Conservation (phyloP, 2,797 vertebrate genomes). For the Arremon brunneinucha region DNA sequence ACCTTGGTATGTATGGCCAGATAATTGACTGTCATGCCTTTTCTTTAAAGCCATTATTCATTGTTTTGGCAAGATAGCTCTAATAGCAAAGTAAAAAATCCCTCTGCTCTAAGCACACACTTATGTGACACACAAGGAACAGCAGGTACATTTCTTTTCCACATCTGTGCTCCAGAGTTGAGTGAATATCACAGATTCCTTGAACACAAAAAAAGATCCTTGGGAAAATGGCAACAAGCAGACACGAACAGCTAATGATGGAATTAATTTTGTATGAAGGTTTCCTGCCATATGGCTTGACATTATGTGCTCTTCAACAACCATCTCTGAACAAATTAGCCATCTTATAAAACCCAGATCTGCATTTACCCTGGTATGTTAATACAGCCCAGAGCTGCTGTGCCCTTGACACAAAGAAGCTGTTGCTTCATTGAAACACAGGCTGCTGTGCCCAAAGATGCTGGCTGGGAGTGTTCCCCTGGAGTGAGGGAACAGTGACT, state of each 20-base stretch:
- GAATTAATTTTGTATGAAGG: slow-evolving; percentile 4
- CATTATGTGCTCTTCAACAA: background rate
- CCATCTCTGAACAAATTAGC: background rate
- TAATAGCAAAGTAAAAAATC: background rate
- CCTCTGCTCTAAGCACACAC: background rate
- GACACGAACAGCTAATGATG: background rate
- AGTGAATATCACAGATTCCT: background rate
- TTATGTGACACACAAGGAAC: background rate
- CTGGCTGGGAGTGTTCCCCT: background rate
- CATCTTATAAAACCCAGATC: background rate
- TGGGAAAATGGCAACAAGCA: slow-evolving; percentile 8
- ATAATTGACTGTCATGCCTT: slow-evolving; percentile 6
- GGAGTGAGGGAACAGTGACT: background rate
- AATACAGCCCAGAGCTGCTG: background rate
- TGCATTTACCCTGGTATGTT: background rate
- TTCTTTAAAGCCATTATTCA: slow-evolving; percentile 12
- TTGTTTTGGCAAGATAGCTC: background rate
- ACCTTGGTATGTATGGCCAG: background rate
- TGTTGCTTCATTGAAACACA: background rate
- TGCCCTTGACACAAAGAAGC: slow-evolving; percentile 5
- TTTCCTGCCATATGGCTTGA: slow-evolving; percentile 26
- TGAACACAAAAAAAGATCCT: background rate
- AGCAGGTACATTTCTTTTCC: background rate
- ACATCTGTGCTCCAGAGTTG: background rate
- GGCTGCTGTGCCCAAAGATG: background rate